These are phyloP conservation scores for Lytechinus variegatus DNA, from an alignment of 35 echinoderm and acorn worm genomes.

Conservation along the genomic window DNA sequence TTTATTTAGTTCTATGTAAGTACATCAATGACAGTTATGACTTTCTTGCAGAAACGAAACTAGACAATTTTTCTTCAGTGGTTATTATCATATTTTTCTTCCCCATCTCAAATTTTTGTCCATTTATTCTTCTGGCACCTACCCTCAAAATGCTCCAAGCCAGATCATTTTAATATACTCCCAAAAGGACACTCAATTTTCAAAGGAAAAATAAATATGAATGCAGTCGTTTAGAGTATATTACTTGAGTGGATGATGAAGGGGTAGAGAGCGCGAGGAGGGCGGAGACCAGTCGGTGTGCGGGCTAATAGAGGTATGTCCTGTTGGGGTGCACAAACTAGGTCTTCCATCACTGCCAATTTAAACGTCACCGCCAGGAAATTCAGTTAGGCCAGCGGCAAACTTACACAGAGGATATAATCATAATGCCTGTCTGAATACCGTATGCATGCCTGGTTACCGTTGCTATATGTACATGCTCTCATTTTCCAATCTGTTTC, in stretches of 20 bases:
- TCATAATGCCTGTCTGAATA: slow-evolving; percentile 34
- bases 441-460: neutral
- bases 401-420: slow-evolving; percentile 18
- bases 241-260: neutral
- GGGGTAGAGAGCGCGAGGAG: neutral
- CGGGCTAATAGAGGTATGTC: slow-evolving; percentile 27
- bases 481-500: neutral
- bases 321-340: slow-evolving; percentile 28
- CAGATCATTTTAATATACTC: neutral
- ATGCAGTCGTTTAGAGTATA: neutral
- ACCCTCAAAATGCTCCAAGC: neutral
- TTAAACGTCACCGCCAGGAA: slow-evolving; percentile 36
- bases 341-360: slow-evolving; percentile 53
- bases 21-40: too few relatives aligned
- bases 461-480: slow-evolving; percentile 8
- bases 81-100: neutral
- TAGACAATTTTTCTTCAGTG: too few relatives aligned
- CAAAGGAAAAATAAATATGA: neutral
- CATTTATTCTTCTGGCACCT: neutral
- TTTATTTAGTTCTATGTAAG: too few relatives aligned
- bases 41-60: too few relatives aligned
- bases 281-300: neutral
- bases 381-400: slow-evolving; percentile 45
- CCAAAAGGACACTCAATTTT: neutral
- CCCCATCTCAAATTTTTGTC: neutral